These are phyloP conservation scores for Yponomeuta plumbellus DNA, from an alignment of 2,888 invertebrate genomes.

Conservation along the genomic window DNA sequence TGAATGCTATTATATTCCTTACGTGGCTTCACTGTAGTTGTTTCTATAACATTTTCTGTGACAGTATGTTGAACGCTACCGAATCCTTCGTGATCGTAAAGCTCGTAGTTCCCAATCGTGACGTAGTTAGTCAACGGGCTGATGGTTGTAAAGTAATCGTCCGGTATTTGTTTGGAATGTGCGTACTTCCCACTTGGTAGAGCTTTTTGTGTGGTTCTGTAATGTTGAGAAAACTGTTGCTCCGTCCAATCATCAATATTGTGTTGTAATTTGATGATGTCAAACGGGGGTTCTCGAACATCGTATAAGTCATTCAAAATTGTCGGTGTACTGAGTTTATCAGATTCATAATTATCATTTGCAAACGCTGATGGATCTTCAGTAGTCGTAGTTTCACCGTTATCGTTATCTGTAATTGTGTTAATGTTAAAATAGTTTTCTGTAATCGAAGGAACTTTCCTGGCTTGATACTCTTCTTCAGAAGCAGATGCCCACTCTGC, in stretches of 20 bases:
- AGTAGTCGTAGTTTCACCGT: conserved; percentile 41
- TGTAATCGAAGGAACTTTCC: conserved; percentile 65
- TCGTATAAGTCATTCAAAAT: conserved; percentile 57
- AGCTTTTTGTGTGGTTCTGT: conserved; percentile 63
- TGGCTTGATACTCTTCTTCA: conserved; percentile 57
- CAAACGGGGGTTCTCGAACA: conserved; percentile 78
- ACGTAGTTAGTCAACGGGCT: conserved; percentile 54
- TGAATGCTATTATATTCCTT: conserved; percentile 59
- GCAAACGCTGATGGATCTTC: conserved; percentile 37
- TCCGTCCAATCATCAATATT: conserved; percentile 92
- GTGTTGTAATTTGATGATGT: conserved; percentile 84
- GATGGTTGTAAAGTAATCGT: conserved; percentile 83
- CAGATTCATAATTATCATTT: conserved; percentile 70
- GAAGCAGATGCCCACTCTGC: conserved; percentile 36
- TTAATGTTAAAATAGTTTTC: conserved; percentile 28
- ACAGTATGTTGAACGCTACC: conserved; percentile 63
- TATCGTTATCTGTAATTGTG: conserved; percentile 39
- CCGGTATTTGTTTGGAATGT: conserved; percentile 85
- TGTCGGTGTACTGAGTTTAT: conserved; percentile 57
- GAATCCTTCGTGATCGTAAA: conserved; percentile 64
- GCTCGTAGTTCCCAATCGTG: conserved; percentile 48
- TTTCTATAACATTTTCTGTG: conserved; percentile 44
- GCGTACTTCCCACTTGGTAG: conserved; percentile 76
- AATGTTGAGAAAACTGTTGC: conserved; percentile 79
- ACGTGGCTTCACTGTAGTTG: conserved; percentile 32